Conservation (phyloP, 2,113 vertebrate species). For the Pungitius pungitius region DNA sequence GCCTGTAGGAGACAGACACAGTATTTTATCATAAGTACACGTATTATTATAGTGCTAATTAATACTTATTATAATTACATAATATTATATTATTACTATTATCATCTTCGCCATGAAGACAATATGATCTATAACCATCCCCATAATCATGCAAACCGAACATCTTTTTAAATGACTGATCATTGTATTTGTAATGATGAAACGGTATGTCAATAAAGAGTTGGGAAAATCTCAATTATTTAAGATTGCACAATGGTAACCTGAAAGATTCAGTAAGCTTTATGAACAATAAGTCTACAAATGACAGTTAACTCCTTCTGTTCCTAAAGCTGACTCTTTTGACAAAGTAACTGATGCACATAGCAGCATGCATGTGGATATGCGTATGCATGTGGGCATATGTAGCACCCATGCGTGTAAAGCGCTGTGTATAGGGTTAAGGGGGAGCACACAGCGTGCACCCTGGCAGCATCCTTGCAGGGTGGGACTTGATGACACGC, state of each 20-base stretch:
- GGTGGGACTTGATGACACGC: slow-evolving; percentile 66
- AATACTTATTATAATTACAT: slow-evolving; percentile 19
- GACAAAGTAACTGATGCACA: not conserved
- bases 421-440: too few species aligned
- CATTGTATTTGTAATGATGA: not conserved
- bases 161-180: not conserved
- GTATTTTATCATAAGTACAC: slow-evolving; percentile 45
- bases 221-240: not conserved
- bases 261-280: not conserved
- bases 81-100: not conserved
- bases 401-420: not conserved
- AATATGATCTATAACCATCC: slow-evolving; percentile 36
- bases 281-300: slow-evolving; percentile 2
- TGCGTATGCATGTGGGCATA: not conserved
- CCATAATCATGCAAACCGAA: not conserved
- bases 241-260: not conserved
- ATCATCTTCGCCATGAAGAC: slow-evolving; percentile 17
- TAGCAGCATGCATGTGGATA: not conserved
- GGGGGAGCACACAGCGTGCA: slow-evolving; percentile 28
- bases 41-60: not conserved
- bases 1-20: slow-evolving; percentile 50
- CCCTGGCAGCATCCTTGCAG: slow-evolving; percentile 50
- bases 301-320: not conserved
- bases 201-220: slow-evolving; percentile 9
- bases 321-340: not conserved